Evolutionary conservation across 2,888 invertebrate species (phyloP).

Genomic region (Callimorpha dominula): DNA sequence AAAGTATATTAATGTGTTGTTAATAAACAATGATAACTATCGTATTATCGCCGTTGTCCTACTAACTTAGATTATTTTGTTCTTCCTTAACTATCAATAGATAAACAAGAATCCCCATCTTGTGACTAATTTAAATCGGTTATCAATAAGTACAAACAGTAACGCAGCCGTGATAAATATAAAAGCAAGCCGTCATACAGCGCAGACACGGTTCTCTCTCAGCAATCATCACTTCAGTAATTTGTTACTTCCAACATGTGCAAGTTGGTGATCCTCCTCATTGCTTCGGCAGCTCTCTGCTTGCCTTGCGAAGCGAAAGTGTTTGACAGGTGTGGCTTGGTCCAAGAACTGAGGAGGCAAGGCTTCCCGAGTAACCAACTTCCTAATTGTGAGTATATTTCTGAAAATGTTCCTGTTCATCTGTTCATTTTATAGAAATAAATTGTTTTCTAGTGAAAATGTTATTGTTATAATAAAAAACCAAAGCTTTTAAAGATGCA

Average conservation of each 20-base stretch:
- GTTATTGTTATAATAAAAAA: no score
- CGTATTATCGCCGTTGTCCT: background rate
- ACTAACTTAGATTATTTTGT: background rate
- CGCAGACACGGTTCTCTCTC: background rate
- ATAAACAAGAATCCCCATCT: background rate
- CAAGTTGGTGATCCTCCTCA: slow-evolving; percentile 7
- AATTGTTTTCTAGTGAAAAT: no score
- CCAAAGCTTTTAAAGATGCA: no score
- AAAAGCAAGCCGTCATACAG: background rate
- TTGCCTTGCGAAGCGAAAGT: slow-evolving; percentile 15
- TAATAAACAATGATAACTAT: background rate
- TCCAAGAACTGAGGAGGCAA: slow-evolving; percentile 25
- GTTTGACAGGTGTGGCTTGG: slow-evolving; percentile 22
- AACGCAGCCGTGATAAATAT: background rate
- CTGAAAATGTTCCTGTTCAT: background rate
- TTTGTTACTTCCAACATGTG: slow-evolving; percentile 8
- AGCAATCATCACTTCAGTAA: background rate
- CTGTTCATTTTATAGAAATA: no score
- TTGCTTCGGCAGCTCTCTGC: slow-evolving; percentile 13
- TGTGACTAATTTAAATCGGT: slow-evolving; percentile 31
- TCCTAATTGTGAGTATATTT: slow-evolving; percentile 25
- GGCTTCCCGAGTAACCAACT: slow-evolving; percentile 39
- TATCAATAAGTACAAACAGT: background rate
- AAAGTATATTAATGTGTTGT: background rate
- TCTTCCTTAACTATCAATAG: background rate